Evolutionary conservation across 2,888 invertebrate genomes (phyloP).

Genomic region (Laothoe populi): DNA sequence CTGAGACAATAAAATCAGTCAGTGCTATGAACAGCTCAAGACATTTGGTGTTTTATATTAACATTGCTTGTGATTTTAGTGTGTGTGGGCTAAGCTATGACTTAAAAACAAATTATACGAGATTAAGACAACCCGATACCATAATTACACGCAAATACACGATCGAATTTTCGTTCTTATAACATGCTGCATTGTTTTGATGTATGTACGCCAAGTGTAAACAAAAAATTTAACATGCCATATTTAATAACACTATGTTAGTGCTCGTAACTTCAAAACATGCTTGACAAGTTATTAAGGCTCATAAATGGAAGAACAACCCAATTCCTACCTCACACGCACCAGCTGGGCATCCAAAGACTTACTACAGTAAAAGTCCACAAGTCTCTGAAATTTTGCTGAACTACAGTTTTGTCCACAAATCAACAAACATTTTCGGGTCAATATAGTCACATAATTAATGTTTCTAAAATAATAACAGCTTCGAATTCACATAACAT

Average conservation of each 20-base stretch:
- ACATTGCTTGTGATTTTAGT: not conserved
- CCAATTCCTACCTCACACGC: conserved; percentile 42
- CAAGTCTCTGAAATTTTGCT: conserved; percentile 34
- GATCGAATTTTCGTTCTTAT: not conserved
- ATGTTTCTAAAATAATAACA: conserved; percentile 39
- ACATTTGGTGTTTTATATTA: not conserved
- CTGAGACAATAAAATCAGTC: too few relatives aligned
- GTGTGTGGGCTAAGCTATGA: not conserved
- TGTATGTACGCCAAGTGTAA: conserved; percentile 10
- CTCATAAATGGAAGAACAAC: conserved; percentile 10
- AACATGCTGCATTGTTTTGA: conserved; percentile 22
- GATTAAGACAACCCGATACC: not conserved
- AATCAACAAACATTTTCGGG: conserved; percentile 37
- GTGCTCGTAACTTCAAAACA: conserved; percentile 2
- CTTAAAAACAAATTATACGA: not conserved
- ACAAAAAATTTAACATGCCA: conserved; percentile 2
- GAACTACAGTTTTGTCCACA: conserved; percentile 24
- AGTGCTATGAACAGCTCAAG: too few relatives aligned
- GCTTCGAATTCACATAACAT: conserved; percentile 35
- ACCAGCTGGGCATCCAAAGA: conserved; percentile 67
- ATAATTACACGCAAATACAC: not conserved
- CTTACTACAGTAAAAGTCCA: conserved; percentile 41
- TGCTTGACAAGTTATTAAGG: not conserved
- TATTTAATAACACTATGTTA: not conserved
- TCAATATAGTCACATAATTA: conserved; percentile 29